These are phyloP conservation scores for Heliconius aoede DNA, from an alignment of 2,888 invertebrate species.

Conservation along the genomic window DNA sequence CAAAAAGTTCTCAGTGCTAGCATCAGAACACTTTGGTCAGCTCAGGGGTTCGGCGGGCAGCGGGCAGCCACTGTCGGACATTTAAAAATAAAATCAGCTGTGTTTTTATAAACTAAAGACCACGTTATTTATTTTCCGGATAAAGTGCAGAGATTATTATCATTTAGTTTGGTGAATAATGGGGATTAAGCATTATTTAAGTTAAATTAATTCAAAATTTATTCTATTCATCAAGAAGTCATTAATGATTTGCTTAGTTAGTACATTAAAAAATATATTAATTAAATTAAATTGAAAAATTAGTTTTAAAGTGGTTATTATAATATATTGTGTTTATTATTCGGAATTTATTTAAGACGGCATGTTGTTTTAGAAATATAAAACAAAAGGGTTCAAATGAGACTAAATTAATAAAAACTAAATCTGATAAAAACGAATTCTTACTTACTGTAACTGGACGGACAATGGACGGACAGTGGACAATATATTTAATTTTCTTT, in stretches of 20 bases:
- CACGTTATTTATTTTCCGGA: constrained; percentile 1
- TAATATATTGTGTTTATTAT: background rate
- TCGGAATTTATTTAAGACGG: background rate
- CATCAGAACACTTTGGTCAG: constrained; percentile 67
- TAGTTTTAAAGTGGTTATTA: background rate
- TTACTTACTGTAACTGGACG: too few relatives aligned
- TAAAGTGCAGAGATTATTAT: constrained; percentile 11
- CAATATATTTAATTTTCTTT: background rate
- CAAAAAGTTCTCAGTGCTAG: constrained; percentile 62
- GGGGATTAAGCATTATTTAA: background rate
- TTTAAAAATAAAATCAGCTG: constrained; percentile 71
- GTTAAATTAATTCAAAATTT: background rate
- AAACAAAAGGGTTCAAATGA: too few relatives aligned
- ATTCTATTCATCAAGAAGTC: too few relatives aligned
- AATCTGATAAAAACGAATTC: too few relatives aligned
- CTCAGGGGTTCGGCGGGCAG: constrained; percentile 60
- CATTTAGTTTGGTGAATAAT: background rate
- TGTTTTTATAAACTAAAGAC: constrained; percentile 50
- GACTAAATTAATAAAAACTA: too few relatives aligned
- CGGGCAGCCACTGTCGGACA: constrained; percentile 54
- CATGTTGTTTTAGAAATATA: background rate
- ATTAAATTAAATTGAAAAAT: background rate
- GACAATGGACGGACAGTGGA: too few relatives aligned
- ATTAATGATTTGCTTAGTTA: too few relatives aligned
- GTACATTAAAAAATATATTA: too few relatives aligned